Conservation (phyloP, 2,113 vertebrate genomes). For the Ibidorhyncha struthersii region DNA sequence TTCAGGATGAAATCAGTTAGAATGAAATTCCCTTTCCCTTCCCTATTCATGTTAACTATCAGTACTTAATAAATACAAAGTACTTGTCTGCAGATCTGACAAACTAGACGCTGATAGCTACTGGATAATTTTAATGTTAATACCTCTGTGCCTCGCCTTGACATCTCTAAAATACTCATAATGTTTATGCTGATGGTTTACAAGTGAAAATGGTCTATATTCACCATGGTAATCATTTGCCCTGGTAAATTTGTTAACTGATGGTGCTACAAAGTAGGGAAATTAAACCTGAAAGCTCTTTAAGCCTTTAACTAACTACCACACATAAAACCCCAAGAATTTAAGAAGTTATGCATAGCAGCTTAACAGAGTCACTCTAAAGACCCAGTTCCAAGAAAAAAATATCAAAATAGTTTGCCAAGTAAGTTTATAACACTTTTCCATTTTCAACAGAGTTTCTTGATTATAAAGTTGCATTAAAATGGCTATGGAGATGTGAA, state of each 20-base stretch:
- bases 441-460: not conserved
- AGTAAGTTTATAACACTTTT: not conserved
- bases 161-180: not conserved
- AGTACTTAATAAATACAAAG: not conserved
- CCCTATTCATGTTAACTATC: not conserved
- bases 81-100: not conserved
- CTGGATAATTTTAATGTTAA: not conserved
- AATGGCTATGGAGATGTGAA: not conserved
- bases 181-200: not conserved
- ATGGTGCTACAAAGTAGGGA: not conserved
- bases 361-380: not conserved
- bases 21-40: not conserved
- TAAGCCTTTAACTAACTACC: not conserved
- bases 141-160: not conserved
- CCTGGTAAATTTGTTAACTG: not conserved
- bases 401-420: conserved; percentile 24
- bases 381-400: conserved; percentile 1
- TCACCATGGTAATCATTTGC: not conserved
- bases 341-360: not conserved
- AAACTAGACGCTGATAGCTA: not conserved
- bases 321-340: not conserved
- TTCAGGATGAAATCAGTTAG: not conserved
- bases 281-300: not conserved
- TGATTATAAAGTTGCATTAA: conserved; percentile 1
- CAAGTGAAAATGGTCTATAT: not conserved